Conservation (phyloP, 2,113 vertebrate species). For the Natator depressus region DNA sequence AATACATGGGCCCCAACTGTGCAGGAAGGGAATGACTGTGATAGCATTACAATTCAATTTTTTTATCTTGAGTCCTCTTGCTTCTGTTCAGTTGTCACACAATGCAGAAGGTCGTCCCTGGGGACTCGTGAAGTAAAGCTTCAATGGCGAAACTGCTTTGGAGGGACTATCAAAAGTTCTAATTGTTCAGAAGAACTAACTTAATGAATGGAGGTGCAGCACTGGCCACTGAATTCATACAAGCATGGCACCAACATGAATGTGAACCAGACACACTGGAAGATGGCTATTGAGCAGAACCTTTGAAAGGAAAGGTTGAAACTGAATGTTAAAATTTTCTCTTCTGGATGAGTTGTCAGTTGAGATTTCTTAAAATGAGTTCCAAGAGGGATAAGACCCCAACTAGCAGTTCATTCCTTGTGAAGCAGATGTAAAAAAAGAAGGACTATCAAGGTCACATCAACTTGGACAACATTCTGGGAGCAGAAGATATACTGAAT, state of each 20-base stretch:
- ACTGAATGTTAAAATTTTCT: neutral
- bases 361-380: neutral
- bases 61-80: neutral
- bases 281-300: neutral
- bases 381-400: neutral
- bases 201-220: neutral
- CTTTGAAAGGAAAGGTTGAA: neutral
- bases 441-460: neutral
- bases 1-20: neutral
- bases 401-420: slow-evolving; percentile 17
- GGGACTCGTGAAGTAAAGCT: neutral
- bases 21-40: neutral
- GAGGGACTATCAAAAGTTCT: slow-evolving; percentile 12
- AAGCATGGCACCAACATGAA: neutral
- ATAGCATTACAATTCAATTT: neutral
- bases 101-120: neutral
- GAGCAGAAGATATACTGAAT: neutral
- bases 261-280: neutral
- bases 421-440: slow-evolving; percentile 10
- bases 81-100: neutral
- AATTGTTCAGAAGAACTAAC: slow-evolving; percentile 43
- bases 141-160: slow-evolving; percentile 15
- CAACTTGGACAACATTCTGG: slow-evolving; percentile 3
- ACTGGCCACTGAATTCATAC: neutral
- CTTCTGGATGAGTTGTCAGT: slow-evolving; percentile 10